Percentiles rank a stretch among this genome's conserved stretches.
phyloP scores from a whole-genome alignment of 1,140 invertebrate genomes.

The Nasonia giraulti region DNA sequence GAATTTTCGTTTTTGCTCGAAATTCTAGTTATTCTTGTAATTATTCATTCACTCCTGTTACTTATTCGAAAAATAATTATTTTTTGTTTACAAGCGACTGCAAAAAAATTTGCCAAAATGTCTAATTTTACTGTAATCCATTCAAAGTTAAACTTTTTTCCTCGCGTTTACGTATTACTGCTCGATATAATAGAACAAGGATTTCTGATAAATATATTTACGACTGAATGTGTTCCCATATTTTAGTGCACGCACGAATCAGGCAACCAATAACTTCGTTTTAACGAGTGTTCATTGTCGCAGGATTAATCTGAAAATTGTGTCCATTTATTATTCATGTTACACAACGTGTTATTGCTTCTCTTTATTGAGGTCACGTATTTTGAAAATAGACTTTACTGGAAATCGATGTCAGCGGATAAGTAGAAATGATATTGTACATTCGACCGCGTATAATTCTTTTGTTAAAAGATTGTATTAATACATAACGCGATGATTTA shows the following conservation, averaged over 20 bases:
- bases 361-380: neutral
- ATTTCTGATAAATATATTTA: too few species aligned
- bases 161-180: too few species aligned
- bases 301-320: neutral
- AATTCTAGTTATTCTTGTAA: conserved; percentile 9
- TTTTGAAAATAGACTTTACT: neutral
- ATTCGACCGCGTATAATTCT: too few species aligned
- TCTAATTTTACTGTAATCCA: neutral
- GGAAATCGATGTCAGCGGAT: neutral
- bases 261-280: too few species aligned
- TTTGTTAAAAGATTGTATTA: too few species aligned
- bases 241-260: too few species aligned
- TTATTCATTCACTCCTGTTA: neutral
- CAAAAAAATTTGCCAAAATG: neutral
- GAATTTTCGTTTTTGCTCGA: neutral
- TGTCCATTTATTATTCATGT: neutral
- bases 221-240: too few species aligned
- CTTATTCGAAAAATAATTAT: neutral
- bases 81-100: neutral
- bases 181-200: too few species aligned
- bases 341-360: neutral
- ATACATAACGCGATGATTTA: neutral
- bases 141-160: too few species aligned
- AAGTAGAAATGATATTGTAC: neutral
- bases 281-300: neutral